Conservation (phyloP, 1,140 invertebrate species). For the Hylyphantes graminicola region DNA sequence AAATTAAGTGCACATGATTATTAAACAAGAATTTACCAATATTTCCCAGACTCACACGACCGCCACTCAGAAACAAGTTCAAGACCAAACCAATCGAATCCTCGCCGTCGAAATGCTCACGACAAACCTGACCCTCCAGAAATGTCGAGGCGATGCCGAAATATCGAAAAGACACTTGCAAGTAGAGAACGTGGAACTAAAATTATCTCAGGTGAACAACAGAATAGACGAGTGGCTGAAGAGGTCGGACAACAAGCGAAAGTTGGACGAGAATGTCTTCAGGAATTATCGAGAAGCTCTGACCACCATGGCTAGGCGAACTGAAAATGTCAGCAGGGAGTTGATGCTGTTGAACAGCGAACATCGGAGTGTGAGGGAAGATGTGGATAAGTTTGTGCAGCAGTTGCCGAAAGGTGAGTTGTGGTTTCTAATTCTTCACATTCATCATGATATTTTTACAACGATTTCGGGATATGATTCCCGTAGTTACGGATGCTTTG, state of each 20-base stretch:
- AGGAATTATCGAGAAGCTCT: neutral
- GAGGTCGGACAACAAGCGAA: conserved; percentile 1
- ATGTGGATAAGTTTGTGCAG: conserved; percentile 26
- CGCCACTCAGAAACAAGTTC: neutral
- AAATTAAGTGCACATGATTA: too few species aligned
- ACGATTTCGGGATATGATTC: too few species aligned
- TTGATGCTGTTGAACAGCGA: neutral
- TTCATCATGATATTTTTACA: too few species aligned
- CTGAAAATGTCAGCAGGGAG: conserved; percentile 11
- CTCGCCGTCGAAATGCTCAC: conserved; percentile 13
- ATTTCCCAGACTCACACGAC: neutral
- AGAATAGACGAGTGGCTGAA: conserved; percentile 10
- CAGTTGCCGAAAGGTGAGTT: conserved; percentile 38
- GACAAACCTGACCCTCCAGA: conserved; percentile 26
- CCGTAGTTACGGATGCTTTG: too few species aligned
- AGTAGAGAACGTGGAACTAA: conserved; percentile 15
- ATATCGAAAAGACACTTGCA: neutral
- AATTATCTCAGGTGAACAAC: neutral
- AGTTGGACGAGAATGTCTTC: neutral
- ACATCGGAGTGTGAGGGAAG: neutral
- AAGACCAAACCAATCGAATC: neutral
- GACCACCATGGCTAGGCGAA: neutral
- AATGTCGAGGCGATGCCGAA: conserved; percentile 7
- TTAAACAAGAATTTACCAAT: neutral
- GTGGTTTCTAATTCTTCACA: too few species aligned